These are phyloP conservation scores for Montipora capitata DNA, from an alignment of 92 coral and sea anemone genomes.

Conservation along the genomic window DNA sequence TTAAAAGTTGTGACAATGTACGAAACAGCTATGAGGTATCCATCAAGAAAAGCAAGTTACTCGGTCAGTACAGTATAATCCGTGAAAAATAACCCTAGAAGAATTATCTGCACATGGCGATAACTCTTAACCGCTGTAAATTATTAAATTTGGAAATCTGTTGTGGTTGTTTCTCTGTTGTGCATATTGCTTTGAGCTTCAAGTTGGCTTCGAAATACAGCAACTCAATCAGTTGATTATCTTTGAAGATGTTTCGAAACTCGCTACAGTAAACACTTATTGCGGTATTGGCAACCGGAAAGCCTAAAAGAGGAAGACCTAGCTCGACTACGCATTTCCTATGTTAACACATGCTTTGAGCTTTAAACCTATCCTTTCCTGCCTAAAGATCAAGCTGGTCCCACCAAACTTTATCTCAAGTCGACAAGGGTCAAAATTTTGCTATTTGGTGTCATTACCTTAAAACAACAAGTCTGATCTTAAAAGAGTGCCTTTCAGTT, in stretches of 20 bases:
- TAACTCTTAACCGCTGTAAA: slow-evolving; percentile 42
- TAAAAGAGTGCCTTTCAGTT: slow-evolving; percentile 61
- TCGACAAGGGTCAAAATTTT: slow-evolving; percentile 14
- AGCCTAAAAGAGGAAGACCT: background rate
- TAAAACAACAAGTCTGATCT: slow-evolving; percentile 59
- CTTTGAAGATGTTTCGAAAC: slow-evolving; percentile 9
- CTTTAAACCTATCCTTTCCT: slow-evolving; percentile 12
- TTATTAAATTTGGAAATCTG: slow-evolving; percentile 36
- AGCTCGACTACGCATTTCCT: slow-evolving; percentile 20
- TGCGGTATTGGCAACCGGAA: background rate
- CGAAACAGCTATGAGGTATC: background rate
- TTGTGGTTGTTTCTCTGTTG: slow-evolving; percentile 7
- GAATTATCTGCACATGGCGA: slow-evolving; percentile 7
- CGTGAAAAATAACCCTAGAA: background rate
- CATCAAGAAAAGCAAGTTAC: background rate
- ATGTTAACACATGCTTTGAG: background rate
- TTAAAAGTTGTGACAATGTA: slow-evolving; percentile 11
- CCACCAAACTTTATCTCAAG: background rate
- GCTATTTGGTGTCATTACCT: slow-evolving; percentile 60
- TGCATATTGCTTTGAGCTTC: background rate
- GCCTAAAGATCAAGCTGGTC: background rate
- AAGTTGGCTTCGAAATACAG: background rate
- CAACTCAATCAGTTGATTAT: background rate
- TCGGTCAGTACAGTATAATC: background rate
- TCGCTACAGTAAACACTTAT: slow-evolving; percentile 30